A percentile compares a stretch with the other conserved stretches of the same genome.
These are phyloP conservation scores for Pheosia tremula DNA, from an alignment of 2,888 invertebrate species.

Conservation along the genomic window DNA sequence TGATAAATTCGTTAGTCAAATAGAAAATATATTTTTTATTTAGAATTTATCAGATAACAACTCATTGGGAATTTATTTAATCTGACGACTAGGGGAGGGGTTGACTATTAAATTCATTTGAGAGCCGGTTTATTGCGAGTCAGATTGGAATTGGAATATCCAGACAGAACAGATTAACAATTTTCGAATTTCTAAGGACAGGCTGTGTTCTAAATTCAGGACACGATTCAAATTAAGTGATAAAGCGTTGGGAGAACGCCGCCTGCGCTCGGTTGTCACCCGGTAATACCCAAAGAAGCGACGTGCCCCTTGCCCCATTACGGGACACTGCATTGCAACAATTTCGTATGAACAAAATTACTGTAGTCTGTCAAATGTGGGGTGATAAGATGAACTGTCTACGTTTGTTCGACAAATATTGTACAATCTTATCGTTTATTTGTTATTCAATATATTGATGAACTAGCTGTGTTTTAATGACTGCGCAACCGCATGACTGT, in stretches of 20 bases:
- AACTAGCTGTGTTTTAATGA: no score
- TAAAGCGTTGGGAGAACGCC: constrained; percentile 67
- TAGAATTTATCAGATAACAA: constrained; percentile 38
- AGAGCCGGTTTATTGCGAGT: constrained; percentile 39
- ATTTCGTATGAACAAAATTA: constrained; percentile 26
- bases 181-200: constrained; percentile 51
- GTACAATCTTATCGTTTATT: no score
- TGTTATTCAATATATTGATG: no score
- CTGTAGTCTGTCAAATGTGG: neutral
- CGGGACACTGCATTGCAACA: constrained; percentile 41
- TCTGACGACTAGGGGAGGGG: constrained; percentile 36
- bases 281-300: constrained; percentile 57
- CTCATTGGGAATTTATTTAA: constrained; percentile 40
- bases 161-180: constrained; percentile 53
- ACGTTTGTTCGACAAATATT: no score
- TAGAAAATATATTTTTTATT: constrained; percentile 36
- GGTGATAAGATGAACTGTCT: neutral
- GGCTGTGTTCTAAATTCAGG: constrained; percentile 63
- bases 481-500: no score
- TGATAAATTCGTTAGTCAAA: constrained; percentile 32
- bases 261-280: constrained; percentile 64
- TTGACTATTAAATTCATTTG: constrained; percentile 46
- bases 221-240: constrained; percentile 81
- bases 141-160: constrained; percentile 44
- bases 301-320: constrained; percentile 49